Evolutionary conservation across 2,113 vertebrate genomes (phyloP).

Genomic region (Entelurus aequoreus): DNA sequence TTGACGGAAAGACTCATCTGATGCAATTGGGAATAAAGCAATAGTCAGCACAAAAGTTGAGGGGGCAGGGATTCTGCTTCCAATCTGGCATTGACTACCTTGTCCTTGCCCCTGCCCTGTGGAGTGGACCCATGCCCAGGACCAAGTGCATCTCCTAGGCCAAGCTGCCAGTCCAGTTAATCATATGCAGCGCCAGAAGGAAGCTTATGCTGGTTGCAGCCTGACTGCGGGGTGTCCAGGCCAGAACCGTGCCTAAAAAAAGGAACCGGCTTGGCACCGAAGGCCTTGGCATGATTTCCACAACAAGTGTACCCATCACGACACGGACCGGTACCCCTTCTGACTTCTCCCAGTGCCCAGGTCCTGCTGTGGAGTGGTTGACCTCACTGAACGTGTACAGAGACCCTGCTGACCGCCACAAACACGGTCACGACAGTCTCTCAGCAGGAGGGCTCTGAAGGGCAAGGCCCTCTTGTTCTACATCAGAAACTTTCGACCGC

Average conservation of each 20-base stretch:
- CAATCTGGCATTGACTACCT: slow-evolving; percentile 49
- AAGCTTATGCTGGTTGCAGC: slow-evolving; percentile 58
- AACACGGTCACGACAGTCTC: slow-evolving; percentile 52
- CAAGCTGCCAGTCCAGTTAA: slow-evolving; percentile 74
- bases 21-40: slow-evolving; percentile 41
- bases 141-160: slow-evolving; percentile 55
- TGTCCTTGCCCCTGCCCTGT: slow-evolving; percentile 70
- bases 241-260: slow-evolving; percentile 36
- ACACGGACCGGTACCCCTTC: slow-evolving; percentile 21
- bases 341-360: slow-evolving; percentile 39
- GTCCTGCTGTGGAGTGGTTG: slow-evolving; percentile 52
- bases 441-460: slow-evolving; percentile 44
- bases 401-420: slow-evolving; percentile 61
- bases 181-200: slow-evolving; percentile 71
- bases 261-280: slow-evolving; percentile 52
- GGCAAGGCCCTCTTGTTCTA: slow-evolving; percentile 10
- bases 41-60: slow-evolving; percentile 48
- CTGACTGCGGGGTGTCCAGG: slow-evolving; percentile 51
- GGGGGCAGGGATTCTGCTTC: slow-evolving; percentile 24
- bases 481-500: too few relatives aligned
- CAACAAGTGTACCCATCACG: slow-evolving; percentile 47
- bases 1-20: slow-evolving; percentile 38
- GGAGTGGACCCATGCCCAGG: slow-evolving; percentile 68
- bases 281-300: slow-evolving; percentile 49
- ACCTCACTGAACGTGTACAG: slow-evolving; percentile 58